These are phyloP conservation scores for Amblyornis subalaris DNA, from an alignment of 2,113 vertebrate species.

Conservation along the genomic window DNA sequence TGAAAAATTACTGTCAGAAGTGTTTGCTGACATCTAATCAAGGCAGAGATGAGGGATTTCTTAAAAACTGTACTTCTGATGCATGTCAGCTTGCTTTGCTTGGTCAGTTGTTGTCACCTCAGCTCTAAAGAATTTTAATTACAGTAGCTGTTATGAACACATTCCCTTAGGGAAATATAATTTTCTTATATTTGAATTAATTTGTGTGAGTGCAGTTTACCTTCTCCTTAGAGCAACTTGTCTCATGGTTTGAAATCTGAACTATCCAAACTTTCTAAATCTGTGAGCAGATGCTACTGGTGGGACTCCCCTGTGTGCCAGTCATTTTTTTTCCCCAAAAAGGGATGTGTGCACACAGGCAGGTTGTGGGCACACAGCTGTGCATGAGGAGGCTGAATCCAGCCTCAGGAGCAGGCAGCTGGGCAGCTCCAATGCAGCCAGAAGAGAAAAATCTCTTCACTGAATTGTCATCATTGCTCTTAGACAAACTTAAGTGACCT, in stretches of 20 bases:
- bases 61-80: slow-evolving; percentile 19
- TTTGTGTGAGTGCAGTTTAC: background rate
- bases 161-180: background rate
- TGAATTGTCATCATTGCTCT: background rate
- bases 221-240: background rate
- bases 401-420: background rate
- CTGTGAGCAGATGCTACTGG: slow-evolving; percentile 20
- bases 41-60: slow-evolving; percentile 40
- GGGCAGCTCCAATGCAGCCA: background rate
- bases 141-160: background rate
- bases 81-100: slow-evolving; percentile 31
- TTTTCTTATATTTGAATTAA: slow-evolving; percentile 45
- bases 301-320: background rate
- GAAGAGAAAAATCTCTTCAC: background rate
- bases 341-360: background rate
- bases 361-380: background rate
- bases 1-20: slow-evolving; percentile 33
- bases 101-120: slow-evolving; percentile 49
- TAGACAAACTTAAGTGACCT: background rate
- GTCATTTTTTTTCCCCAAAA: background rate
- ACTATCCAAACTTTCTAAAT: slow-evolving; percentile 9
- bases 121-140: slow-evolving; percentile 54
- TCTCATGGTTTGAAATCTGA: slow-evolving; percentile 20
- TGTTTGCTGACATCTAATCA: slow-evolving; percentile 45
- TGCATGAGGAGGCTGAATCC: background rate